Conservation (phyloP, 2,888 invertebrate genomes). For the Alloplasta piceator region DNA sequence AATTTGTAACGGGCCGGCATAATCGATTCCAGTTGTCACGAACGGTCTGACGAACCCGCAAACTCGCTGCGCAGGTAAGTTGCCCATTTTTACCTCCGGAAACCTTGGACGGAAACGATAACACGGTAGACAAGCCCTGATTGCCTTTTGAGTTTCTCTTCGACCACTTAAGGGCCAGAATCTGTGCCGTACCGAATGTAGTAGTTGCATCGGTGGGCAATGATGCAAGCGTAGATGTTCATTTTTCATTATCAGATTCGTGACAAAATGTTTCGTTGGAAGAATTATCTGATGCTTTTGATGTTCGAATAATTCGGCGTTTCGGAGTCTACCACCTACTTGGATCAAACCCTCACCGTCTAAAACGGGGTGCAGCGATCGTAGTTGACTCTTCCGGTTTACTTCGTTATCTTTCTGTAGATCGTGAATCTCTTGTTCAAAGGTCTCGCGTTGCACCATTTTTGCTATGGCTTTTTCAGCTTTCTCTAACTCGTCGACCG, state of each 20-base stretch:
- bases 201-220: constrained; percentile 64
- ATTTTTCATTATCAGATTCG: constrained; percentile 41
- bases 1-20: constrained; percentile 60
- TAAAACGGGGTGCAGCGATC: constrained; percentile 36
- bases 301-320: constrained; percentile 20
- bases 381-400: constrained; percentile 33
- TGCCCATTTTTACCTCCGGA: constrained; percentile 73
- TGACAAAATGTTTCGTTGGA: constrained; percentile 31
- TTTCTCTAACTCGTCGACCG: constrained; percentile 32
- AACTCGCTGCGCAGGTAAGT: constrained; percentile 75
- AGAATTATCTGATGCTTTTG: constrained; percentile 50
- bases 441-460: constrained; percentile 38
- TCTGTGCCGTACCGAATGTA: constrained; percentile 57
- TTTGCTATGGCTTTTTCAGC: constrained; percentile 42
- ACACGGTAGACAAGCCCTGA: constrained; percentile 74
- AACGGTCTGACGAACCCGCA: constrained; percentile 70
- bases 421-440: constrained; percentile 23
- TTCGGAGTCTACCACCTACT: constrained; percentile 49
- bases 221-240: constrained; percentile 66
- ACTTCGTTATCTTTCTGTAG: background rate
- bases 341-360: constrained; percentile 43
- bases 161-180: constrained; percentile 75
- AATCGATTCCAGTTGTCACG: constrained; percentile 50
- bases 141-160: constrained; percentile 63
- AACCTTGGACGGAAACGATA: constrained; percentile 65